Evolutionary conservation across 2,113 vertebrate genomes (phyloP).

Genomic region (Lipophrys pholis): DNA sequence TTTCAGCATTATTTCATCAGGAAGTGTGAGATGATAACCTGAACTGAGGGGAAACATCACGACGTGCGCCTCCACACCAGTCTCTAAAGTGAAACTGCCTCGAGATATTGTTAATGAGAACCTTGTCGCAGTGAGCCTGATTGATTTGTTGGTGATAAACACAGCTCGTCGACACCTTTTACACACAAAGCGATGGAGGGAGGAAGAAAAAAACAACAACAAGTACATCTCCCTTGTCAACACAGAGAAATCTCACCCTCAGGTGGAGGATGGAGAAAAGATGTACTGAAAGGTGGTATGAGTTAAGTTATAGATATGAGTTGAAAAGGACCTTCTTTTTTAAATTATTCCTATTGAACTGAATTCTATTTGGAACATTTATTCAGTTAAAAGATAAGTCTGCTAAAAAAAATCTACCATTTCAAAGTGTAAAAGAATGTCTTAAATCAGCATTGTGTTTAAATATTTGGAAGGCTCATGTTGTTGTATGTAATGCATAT

Average conservation of each 20-base stretch:
- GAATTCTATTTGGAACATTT: no score
- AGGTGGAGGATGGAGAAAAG: no score
- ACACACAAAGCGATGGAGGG: background rate
- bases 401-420: no score
- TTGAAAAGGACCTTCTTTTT: no score
- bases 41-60: background rate
- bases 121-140: background rate
- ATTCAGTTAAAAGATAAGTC: no score
- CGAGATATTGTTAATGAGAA: slow-evolving; percentile 42
- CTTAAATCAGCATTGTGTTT: no score
- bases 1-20: slow-evolving; percentile 65
- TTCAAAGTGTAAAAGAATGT: no score
- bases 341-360: no score
- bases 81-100: slow-evolving; percentile 7
- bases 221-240: background rate
- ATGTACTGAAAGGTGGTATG: no score
- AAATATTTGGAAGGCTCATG: no score
- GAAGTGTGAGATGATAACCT: slow-evolving; percentile 32
- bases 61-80: slow-evolving; percentile 3
- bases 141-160: slow-evolving; percentile 37
- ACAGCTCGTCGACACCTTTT: slow-evolving; percentile 25
- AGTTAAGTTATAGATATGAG: no score
- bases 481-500: no score
- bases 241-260: background rate
- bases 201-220: background rate